Evolutionary conservation across 2,888 invertebrate genomes (phyloP).

Genomic region (Sminthurinus aureus): DNA sequence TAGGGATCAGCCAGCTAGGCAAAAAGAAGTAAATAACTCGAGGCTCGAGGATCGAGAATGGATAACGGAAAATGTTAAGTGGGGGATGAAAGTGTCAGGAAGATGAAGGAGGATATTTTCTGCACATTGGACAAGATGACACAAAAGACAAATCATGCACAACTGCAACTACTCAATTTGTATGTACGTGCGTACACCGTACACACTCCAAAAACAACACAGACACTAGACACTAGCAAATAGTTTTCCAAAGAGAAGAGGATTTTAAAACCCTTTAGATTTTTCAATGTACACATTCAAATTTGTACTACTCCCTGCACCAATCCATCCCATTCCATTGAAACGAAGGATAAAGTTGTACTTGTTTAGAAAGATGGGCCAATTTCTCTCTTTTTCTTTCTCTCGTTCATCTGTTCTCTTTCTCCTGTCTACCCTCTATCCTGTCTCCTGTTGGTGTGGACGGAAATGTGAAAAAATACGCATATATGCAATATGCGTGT

Average conservation of each 20-base stretch:
- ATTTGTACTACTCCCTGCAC: background rate
- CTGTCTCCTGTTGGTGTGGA: background rate
- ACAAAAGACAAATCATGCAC: constrained; percentile 23
- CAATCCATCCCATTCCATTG: background rate
- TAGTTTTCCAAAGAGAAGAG: background rate
- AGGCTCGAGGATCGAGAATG: background rate
- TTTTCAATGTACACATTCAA: background rate
- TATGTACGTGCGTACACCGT: background rate
- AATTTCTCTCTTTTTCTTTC: constrained; percentile 18
- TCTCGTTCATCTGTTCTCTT: constrained; percentile 14
- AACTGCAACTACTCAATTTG: constrained; percentile 12
- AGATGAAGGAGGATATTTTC: constrained; percentile 13
- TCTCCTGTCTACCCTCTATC: background rate
- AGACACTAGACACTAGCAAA: background rate
- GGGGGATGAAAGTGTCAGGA: background rate
- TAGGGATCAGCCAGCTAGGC: too few species aligned
- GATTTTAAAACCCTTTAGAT: background rate
- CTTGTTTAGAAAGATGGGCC: constrained; percentile 29
- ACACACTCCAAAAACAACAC: background rate
- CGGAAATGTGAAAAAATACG: background rate
- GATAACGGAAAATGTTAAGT: constrained; percentile 7
- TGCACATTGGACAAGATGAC: background rate
- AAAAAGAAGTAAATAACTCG: background rate
- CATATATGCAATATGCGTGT: background rate
- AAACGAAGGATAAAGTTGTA: constrained; percentile 20